Base-by-base conservation (phyloP, 2,797 vertebrate genomes). In the Xyrichtys novacula region DNA sequence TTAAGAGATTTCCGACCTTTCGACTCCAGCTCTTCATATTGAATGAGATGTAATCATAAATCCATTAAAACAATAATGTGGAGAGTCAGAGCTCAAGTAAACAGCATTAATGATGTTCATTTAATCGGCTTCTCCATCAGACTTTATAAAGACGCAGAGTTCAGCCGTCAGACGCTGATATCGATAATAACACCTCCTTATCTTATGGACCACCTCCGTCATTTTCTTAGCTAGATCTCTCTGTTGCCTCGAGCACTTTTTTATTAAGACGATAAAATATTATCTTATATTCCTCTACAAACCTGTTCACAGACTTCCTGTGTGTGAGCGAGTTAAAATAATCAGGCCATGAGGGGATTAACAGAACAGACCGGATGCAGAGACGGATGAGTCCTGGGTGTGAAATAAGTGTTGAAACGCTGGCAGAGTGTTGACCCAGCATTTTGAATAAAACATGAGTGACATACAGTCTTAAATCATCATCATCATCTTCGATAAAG, bases 1-100 rank as follows among this genome's bases (percentile, higher is more conserved):
- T 7, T 49, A 17, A 61, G 28, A 46, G 12, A 49, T 65, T 46
- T 56, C 16, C 22, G 59, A 64, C 59, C 49, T 68, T 5, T 3
- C 4, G 22, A 31, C 40, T 64, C 0, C 17, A 23, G 44, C 36
- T 39, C 10, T 52, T 44, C n/a, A 17, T 40, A 32, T 71, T 76
- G 70, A 46, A 76, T 71, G 8, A 69, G 40, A 72, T 31, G 49
- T 23, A 74, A 85, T 77, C 77, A 85, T 56, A 36, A 48, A 52
- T 43, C 62, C 43, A 66, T 84, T 78, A 84, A 56, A 48, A 61
- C 23, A 22, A 48, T 52, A 64, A 78, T 50, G 38, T 44, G 57
- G 46, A 26, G n/a, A 9, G 17, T 20, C 54, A 61, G 55, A 65
- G 52, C 50, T 63, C 57, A 47, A 65, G 63, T 64, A 71, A 80